Evolutionary conservation across 2,113 vertebrate genomes (phyloP).

Genomic region (Antigone vipio): DNA sequence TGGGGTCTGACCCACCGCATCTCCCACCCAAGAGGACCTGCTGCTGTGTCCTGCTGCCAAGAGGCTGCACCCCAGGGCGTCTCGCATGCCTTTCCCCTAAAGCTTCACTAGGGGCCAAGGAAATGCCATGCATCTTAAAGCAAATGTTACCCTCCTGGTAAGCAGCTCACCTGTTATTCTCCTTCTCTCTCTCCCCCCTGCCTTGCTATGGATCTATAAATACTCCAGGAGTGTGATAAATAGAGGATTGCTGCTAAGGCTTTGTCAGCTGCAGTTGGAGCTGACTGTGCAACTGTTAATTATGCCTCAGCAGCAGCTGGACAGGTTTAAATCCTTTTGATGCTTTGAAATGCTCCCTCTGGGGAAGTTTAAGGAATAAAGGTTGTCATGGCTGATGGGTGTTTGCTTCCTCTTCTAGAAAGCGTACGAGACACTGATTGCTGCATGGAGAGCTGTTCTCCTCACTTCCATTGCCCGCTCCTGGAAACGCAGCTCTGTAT

Average conservation of each 20-base stretch:
- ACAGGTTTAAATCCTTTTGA: conserved; percentile 21
- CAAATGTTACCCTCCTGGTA: background rate
- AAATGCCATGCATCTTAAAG: background rate
- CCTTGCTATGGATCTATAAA: conserved; percentile 23
- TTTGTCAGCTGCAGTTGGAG: conserved; percentile 12
- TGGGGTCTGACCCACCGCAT: background rate
- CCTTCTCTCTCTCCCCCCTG: background rate
- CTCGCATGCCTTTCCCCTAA: fast-evolving
- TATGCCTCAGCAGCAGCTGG: conserved; percentile 8
- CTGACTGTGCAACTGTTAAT: conserved; percentile 52
- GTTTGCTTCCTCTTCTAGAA: background rate
- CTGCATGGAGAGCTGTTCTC: background rate
- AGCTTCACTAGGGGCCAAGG: background rate
- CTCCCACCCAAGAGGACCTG: background rate
- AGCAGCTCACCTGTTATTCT: background rate
- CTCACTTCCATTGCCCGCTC: background rate
- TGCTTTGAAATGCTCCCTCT: background rate
- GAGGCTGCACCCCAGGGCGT: background rate
- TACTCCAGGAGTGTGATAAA: background rate
- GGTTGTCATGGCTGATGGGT: background rate
- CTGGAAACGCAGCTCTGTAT: background rate
- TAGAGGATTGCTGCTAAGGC: conserved; percentile 16
- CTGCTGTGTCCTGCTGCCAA: fast-evolving
- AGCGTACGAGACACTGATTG: fast-evolving
- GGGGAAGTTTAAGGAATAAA: background rate